A percentile compares a stretch with the other conserved stretches of the same genome.
phyloP scores from a whole-genome alignment of 2,113 vertebrate species.

The Acanthisitta chloris region DNA sequence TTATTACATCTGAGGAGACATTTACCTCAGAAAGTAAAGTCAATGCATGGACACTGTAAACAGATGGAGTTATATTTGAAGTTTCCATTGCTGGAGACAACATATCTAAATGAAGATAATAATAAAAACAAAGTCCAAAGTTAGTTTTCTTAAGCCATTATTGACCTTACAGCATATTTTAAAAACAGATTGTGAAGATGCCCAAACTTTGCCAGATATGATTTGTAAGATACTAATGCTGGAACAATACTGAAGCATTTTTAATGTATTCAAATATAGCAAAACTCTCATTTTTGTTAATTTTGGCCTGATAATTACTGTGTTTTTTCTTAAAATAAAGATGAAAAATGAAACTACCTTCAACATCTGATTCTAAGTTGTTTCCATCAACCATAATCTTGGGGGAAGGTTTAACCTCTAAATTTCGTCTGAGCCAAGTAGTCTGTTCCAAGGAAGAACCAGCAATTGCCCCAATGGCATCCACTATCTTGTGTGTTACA shows the following conservation, averaged over 20 bases:
- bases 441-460: conserved; percentile 98
- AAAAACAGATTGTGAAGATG: background rate
- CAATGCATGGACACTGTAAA: conserved; percentile 96
- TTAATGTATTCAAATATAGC: background rate
- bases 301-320: background rate
- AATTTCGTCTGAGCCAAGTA: conserved; percentile 94
- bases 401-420: conserved; percentile 96
- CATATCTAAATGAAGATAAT: conserved; percentile 84
- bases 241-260: background rate
- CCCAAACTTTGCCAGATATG: background rate
- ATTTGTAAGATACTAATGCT: background rate
- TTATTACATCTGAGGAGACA: background rate
- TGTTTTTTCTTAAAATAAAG: background rate
- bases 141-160: background rate
- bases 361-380: conserved; percentile 89
- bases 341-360: conserved; percentile 76
- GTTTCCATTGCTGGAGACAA: conserved; percentile 92
- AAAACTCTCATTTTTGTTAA: background rate
- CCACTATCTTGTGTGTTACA: conserved; percentile 96
- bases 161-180: background rate
- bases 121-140: background rate
- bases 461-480: conserved; percentile 93
- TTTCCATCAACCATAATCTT: conserved; percentile 93
- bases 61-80: conserved; percentile 93
- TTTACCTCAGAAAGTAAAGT: conserved; percentile 95